Base-by-base conservation (phyloP, 2,113 vertebrate genomes). In the Galemys pyrenaicus region DNA sequence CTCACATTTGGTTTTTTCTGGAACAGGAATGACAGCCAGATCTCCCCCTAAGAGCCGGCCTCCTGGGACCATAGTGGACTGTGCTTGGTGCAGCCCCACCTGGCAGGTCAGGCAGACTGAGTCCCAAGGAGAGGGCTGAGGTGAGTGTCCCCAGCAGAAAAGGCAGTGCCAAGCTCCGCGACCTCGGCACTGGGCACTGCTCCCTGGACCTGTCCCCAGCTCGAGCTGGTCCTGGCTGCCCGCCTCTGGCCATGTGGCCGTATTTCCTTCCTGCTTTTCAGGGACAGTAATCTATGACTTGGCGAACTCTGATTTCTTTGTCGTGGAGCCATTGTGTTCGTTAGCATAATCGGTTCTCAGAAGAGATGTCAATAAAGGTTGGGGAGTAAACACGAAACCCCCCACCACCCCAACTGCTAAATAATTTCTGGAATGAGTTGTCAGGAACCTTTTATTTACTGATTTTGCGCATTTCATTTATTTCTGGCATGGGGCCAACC, bases 361-460 rank as follows among this genome's bases (percentile, higher is more conserved):
- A 13, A 96, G 97, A 91, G 89, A 96, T 90, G 97, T 98, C 98
- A 98, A 98, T 98, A 98, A 98, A 98, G 60, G 92, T 95, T 84
- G 28, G 91, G 96, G 95, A 98, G 96, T 98, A 96, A 96, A 97
- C 97, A 98, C 78, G 96, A 91, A 79, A 2, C 41, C 49, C 96
- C 94, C 93, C 95, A 35, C 95, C 97, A 85, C 96, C 95, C 96
- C 97, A 98, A 98, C 98, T 98, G 98, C 98, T 98, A 99, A 99
- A 99, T 98, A 99, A 99, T 98, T 98, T 98, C 98, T 98, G 97
- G 98, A 99, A 99, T 98, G 98, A 99, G 97, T 98, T 98, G 98
- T 99, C 98, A 99, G 98, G 97, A 98, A 98, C 97, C 98, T 99
- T 99, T 99, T 99, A 99, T 99, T 99, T 99, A 99, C 98, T 98